Conservation (phyloP, 2,113 vertebrate genomes). For the Macrotis lagotis region DNA sequence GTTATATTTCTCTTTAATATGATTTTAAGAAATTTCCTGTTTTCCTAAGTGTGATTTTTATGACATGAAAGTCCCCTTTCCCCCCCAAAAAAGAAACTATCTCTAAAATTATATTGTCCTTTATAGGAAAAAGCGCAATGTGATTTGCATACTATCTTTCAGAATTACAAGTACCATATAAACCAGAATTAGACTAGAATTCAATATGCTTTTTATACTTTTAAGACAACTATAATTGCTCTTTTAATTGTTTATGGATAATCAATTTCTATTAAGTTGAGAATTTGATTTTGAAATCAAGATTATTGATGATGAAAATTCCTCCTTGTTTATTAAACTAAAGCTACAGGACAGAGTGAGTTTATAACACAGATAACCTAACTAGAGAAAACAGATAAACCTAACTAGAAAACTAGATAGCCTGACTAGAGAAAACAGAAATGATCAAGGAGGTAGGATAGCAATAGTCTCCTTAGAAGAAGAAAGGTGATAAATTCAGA, state of each 20-base stretch:
- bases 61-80: not conserved
- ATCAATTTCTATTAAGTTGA: slow-evolving; percentile 44
- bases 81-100: not conserved
- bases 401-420: too few relatives aligned
- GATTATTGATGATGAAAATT: not conserved
- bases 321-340: slow-evolving; percentile 48
- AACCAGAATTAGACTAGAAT: slow-evolving; percentile 6
- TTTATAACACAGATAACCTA: slow-evolving; percentile 26
- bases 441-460: not conserved
- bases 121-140: not conserved
- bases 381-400: slow-evolving; percentile 49
- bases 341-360: slow-evolving; percentile 24
- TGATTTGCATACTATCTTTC: slow-evolving; percentile 14
- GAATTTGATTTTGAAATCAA: slow-evolving; percentile 60
- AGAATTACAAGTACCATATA: slow-evolving; percentile 24
- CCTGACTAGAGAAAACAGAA: slow-evolving; percentile 55
- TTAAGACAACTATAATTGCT: not conserved
- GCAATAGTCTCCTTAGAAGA: slow-evolving; percentile 10
- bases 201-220: not conserved
- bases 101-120: not conserved
- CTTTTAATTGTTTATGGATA: slow-evolving; percentile 20
- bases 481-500: slow-evolving; percentile 48
- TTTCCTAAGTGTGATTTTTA: slow-evolving; percentile 40
- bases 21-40: slow-evolving; percentile 31
- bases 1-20: not conserved